phyloP scores from a whole-genome alignment of 2,888 invertebrate species.

The Myathropa florea region DNA sequence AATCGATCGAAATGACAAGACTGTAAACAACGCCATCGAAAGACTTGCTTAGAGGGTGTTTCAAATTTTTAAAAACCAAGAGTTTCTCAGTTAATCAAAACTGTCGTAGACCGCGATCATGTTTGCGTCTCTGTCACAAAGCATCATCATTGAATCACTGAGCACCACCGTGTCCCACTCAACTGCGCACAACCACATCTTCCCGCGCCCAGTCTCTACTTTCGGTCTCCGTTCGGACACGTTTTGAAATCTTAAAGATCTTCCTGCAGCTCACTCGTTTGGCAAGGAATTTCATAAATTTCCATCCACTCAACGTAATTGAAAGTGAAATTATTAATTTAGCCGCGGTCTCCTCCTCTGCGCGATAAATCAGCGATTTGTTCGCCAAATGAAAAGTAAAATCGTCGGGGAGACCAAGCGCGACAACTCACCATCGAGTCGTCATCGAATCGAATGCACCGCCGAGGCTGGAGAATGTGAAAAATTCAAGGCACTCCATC shows the following conservation, averaged over 20 bases:
- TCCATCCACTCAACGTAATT: conserved; percentile 9
- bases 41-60: no score
- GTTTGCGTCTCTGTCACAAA: no score
- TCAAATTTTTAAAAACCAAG: no score
- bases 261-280: neutral
- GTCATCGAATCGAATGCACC: neutral
- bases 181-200: no score
- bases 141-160: no score
- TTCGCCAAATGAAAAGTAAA: conserved; percentile 62
- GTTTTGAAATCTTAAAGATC: neutral
- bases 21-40: no score
- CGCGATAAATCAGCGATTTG: conserved; percentile 56
- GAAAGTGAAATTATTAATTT: conserved; percentile 55
- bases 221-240: no score
- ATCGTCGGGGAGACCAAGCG: conserved; percentile 36
- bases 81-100: no score
- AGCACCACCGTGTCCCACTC: no score
- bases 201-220: no score
- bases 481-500: conserved; percentile 51
- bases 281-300: neutral
- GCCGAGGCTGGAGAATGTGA: conserved; percentile 44
- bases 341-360: neutral
- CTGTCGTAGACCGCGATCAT: no score
- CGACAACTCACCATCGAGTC: conserved; percentile 22
- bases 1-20: no score